A percentile compares a stretch with the other conserved stretches of the same genome.
Evolutionary conservation across 2,113 vertebrate genomes (phyloP).

Genomic region (Ptyas mucosa): DNA sequence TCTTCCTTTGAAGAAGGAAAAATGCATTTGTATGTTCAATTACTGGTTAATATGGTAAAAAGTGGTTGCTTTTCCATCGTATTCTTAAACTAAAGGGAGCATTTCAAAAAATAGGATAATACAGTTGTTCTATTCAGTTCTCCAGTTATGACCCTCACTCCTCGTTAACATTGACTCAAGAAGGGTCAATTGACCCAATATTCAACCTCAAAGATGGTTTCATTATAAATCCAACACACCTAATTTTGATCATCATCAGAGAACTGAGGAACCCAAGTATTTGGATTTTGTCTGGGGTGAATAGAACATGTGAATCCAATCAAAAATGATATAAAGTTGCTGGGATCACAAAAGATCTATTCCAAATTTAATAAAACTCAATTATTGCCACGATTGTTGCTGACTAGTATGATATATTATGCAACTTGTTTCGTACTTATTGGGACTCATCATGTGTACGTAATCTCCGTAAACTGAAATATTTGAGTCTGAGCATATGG

Average conservation of each 20-base stretch:
- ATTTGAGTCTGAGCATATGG: background rate
- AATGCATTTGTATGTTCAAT: background rate
- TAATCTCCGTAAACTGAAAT: background rate
- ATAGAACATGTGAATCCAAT: background rate
- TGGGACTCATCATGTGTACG: background rate
- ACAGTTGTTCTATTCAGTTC: background rate
- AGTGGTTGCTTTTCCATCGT: background rate
- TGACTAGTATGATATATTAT: background rate
- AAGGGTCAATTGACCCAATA: too few relatives aligned
- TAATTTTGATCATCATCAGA: background rate
- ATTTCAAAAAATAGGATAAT: background rate
- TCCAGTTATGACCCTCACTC: background rate
- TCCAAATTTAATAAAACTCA: background rate
- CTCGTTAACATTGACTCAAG: background rate
- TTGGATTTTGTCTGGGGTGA: background rate
- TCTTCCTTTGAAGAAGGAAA: accelerated
- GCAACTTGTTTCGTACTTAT: background rate
- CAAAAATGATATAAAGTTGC: background rate
- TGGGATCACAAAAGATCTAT: background rate
- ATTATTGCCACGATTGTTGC: background rate
- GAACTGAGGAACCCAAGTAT: background rate
- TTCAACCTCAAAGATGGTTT: background rate
- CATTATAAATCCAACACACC: background rate
- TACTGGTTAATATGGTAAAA: background rate
- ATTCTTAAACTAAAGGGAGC: background rate